Conservation (phyloP, 2,113 vertebrate species). For the Hippocampus barbouri region DNA sequence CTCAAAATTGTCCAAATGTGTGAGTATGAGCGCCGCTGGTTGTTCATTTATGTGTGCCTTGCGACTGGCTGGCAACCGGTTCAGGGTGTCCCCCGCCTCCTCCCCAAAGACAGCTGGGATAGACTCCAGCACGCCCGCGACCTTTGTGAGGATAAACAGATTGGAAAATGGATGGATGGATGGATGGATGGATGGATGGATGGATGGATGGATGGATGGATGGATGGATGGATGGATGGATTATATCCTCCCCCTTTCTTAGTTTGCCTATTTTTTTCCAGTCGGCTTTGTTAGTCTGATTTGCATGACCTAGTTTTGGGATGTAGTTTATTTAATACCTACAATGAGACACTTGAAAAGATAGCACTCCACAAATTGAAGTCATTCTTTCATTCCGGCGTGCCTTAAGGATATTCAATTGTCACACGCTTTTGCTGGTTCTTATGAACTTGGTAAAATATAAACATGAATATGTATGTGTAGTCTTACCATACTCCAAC, state of each 20-base stretch:
- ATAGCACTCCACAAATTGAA: slow-evolving; percentile 52
- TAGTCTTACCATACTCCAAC: not conserved
- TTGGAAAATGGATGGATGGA: too few species aligned
- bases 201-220: too few species aligned
- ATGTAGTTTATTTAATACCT: slow-evolving; percentile 62
- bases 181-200: too few species aligned
- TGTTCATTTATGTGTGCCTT: too few species aligned
- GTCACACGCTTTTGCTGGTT: not conserved
- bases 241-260: slow-evolving; percentile 21
- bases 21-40: too few species aligned
- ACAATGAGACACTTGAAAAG: slow-evolving; percentile 56
- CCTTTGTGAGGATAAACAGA: too few species aligned
- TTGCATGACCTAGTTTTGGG: slow-evolving; percentile 71
- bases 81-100: too few species aligned
- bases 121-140: too few species aligned
- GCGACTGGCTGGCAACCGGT: too few species aligned
- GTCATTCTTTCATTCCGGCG: slow-evolving; percentile 9
- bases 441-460: not conserved
- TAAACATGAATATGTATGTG: not conserved
- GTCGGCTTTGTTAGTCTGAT: slow-evolving; percentile 50
- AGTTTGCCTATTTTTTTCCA: slow-evolving; percentile 42
- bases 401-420: slow-evolving; percentile 18
- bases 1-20: too few species aligned
- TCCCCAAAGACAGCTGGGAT: too few species aligned
- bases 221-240: too few species aligned